These are phyloP conservation scores for Trimorus sp. DNA, from an alignment of 2,888 invertebrate species.

Conservation along the genomic window DNA sequence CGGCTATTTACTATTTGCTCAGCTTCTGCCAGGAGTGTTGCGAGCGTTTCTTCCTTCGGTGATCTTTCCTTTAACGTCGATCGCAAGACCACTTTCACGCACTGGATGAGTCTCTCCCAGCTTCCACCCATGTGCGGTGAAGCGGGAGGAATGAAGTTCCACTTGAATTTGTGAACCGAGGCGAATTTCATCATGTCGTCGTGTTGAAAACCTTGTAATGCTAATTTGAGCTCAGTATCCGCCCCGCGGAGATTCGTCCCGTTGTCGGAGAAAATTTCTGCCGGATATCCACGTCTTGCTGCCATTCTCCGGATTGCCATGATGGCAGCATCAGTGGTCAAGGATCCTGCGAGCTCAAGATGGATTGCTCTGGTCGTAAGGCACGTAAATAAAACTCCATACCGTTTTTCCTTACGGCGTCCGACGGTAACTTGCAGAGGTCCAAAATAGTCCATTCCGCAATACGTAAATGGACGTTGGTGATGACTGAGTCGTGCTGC, in stretches of 20 bases:
- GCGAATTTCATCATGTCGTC: neutral
- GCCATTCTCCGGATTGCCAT: conserved; percentile 58
- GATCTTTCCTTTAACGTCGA: neutral
- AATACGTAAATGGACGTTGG: conserved; percentile 4
- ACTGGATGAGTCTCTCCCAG: conserved; percentile 47
- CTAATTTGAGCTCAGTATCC: conserved; percentile 32
- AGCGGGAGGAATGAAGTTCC: neutral
- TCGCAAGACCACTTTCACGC: conserved; percentile 33
- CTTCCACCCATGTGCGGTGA: conserved; percentile 45
- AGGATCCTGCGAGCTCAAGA: neutral
- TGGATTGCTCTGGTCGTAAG: no score
- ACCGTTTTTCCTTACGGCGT: no score
- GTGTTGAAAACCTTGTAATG: neutral
- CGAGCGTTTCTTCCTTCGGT: neutral
- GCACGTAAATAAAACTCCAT: no score
- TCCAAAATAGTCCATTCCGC: conserved; percentile 41
- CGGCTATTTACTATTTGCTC: conserved; percentile 49
- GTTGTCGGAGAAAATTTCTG: neutral
- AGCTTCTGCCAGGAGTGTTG: neutral
- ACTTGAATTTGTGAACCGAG: neutral
- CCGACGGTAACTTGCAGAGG: conserved; percentile 52
- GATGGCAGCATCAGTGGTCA: conserved; percentile 53
- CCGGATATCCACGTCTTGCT: neutral
- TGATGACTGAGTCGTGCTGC: neutral
- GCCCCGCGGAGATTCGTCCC: conserved; percentile 30